Conservation (phyloP, 2,113 vertebrate genomes). For the Psilopogon haemacephalus region DNA sequence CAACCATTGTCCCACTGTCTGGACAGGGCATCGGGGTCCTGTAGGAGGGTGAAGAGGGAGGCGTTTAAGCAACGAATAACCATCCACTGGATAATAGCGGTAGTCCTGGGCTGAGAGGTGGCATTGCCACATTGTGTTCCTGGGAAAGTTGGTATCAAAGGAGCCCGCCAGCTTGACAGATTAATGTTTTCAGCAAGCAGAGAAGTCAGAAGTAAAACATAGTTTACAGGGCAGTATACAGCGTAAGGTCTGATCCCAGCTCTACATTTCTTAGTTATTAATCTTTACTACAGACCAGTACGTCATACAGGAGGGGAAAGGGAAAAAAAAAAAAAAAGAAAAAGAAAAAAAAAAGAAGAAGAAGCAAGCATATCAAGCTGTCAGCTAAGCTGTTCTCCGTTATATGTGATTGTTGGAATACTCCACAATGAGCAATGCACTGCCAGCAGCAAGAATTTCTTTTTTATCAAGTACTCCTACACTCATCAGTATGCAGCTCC, state of each 20-base stretch:
- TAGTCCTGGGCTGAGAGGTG: constrained; percentile 99
- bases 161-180: constrained; percentile 95
- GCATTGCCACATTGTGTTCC: constrained; percentile 99
- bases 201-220: constrained; percentile 80
- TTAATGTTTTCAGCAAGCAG: constrained; percentile 77
- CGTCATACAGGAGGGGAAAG: constrained; percentile 69
- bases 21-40: constrained; percentile 96
- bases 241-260: constrained; percentile 76
- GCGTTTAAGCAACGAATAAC: constrained; percentile 97
- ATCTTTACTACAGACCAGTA: constrained; percentile 80
- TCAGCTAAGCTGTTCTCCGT: constrained; percentile 81
- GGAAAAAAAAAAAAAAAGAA: too few species aligned
- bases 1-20: constrained; percentile 97
- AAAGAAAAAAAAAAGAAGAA: too few species aligned
- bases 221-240: constrained; percentile 76
- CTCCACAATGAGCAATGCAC: constrained; percentile 86
- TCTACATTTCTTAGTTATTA: constrained; percentile 82
- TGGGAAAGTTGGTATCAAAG: constrained; percentile 96
- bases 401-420: constrained; percentile 82
- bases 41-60: constrained; percentile 97
- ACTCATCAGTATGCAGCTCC: constrained; percentile 98
- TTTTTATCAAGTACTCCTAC: constrained; percentile 99
- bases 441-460: constrained; percentile 91
- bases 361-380: constrained; percentile 74
- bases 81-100: constrained; percentile 97